Evolutionary conservation across 1,140 invertebrate genomes (phyloP).

Genomic region (Stenopsyche tienmushanensis): DNA sequence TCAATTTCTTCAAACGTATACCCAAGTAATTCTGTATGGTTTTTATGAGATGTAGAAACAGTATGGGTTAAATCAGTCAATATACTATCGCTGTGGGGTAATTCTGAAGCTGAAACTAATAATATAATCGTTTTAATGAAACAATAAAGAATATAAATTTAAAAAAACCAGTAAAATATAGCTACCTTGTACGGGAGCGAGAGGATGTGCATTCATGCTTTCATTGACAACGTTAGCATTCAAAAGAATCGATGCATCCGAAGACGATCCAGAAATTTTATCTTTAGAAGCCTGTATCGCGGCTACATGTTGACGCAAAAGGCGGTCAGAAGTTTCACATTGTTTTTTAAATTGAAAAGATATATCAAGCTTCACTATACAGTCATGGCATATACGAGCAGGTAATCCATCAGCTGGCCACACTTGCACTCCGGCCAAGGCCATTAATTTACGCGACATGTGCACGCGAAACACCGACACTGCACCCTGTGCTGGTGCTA

Average conservation of each 20-base stretch:
- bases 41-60: slow-evolving; percentile 30
- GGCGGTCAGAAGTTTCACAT: slow-evolving; percentile 35
- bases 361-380: slow-evolving; percentile 38
- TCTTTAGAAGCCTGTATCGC: slow-evolving; percentile 23
- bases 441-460: slow-evolving; percentile 40
- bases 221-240: too few species aligned
- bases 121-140: slow-evolving; percentile 6
- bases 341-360: slow-evolving; percentile 40
- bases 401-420: slow-evolving; percentile 39
- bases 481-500: neutral
- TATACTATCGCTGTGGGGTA: slow-evolving; percentile 33
- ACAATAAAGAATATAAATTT: neutral
- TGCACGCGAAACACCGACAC: slow-evolving; percentile 39
- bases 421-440: slow-evolving; percentile 37
- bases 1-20: slow-evolving; percentile 28
- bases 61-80: slow-evolving; percentile 34
- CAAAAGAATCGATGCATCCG: too few species aligned
- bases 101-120: slow-evolving; percentile 26
- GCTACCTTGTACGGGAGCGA: neutral
- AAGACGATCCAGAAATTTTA: neutral
- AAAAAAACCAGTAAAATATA: neutral
- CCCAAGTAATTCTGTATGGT: slow-evolving; percentile 21
- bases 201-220: neutral
- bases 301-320: slow-evolving; percentile 26
- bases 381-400: slow-evolving; percentile 37